Evolutionary conservation across 2,888 invertebrate genomes (phyloP), one percentile per base, ranked within the genome.

Genomic region (Sphecodes monilicornis): DNA sequence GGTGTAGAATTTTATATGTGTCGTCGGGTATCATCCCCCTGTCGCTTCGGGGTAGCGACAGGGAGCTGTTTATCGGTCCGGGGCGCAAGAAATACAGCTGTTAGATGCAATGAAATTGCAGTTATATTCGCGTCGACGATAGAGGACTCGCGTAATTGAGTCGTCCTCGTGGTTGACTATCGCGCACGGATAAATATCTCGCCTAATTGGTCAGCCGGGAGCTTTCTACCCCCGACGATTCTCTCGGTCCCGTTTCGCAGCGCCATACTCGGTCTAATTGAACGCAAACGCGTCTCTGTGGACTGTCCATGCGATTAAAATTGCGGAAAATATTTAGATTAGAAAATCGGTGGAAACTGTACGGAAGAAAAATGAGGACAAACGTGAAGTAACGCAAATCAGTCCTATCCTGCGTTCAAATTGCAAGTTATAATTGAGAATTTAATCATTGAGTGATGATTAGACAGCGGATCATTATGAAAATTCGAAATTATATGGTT

Each of bases 141-240:
- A 76, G 78, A 72, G 70, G 64, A 75, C 64, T 41, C 82, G 57
- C 50, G 70, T 82, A 82, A 84, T 84, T 84, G 84, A 84, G 69
- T 74, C 76, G 82, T 84, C 46, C 71, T 22, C 16, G 46, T 13
- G 50, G 76, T n/a, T 60, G 29, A 26, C 70, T 73, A 73, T 82
- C 46, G 83, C 72, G 82, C 76, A 68, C 46, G 50, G 46, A 83
- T 83, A 83, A 83, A 83, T 76, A 81, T 75, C 75, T 64, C 13
- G 41, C 50, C 75, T 82, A 82, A 82, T 82, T 82, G 81, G 80
- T 41, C 46, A 54, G 50, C 29, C 46, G 50, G 69, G 80, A 80
- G 70, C 75, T 80, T 80, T 75, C 82, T 78, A 68, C 66, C 66
- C 71, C n/a, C 13, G 29, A n/a, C 32, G 36, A 39, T 73, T 66